These are phyloP conservation scores for Agonopterix heracliana DNA, from an alignment of 2,888 invertebrate species.

Conservation along the genomic window DNA sequence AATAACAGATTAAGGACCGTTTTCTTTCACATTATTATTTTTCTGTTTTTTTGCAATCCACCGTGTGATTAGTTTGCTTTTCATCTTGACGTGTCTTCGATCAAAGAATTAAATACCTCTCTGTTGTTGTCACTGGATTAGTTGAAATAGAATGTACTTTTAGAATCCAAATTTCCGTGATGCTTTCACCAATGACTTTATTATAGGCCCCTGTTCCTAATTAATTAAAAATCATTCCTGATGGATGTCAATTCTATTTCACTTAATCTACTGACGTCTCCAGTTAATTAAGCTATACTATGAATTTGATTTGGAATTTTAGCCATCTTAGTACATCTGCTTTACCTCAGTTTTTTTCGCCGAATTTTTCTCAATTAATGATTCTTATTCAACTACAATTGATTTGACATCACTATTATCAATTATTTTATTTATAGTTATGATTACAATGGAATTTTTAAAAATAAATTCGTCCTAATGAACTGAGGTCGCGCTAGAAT, in stretches of 20 bases:
- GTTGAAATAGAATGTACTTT: slow-evolving; percentile 47
- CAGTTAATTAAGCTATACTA: slow-evolving; percentile 19
- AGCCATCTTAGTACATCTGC: slow-evolving; percentile 32
- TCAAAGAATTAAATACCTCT: slow-evolving; percentile 37
- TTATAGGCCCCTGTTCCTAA: slow-evolving; percentile 68
- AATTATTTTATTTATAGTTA: neutral
- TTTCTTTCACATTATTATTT: slow-evolving; percentile 20
- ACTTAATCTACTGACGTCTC: slow-evolving; percentile 56
- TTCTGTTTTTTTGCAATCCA: slow-evolving; percentile 29
- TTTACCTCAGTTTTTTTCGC: slow-evolving; percentile 46
- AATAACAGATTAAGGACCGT: slow-evolving; percentile 21
- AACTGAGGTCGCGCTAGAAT: slow-evolving; percentile 49
- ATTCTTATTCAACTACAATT: slow-evolving; percentile 21
- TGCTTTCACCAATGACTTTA: slow-evolving; percentile 69
- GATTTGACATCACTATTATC: slow-evolving; percentile 4
- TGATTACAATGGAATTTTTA: neutral
- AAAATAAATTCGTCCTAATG: slow-evolving; percentile 30
- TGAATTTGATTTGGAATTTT: slow-evolving; percentile 7
- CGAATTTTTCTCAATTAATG: slow-evolving; percentile 23
- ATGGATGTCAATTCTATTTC: slow-evolving; percentile 39
- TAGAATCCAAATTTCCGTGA: slow-evolving; percentile 66
- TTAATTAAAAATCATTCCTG: slow-evolving; percentile 46
- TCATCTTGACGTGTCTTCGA: slow-evolving; percentile 65
- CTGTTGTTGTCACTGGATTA: slow-evolving; percentile 54
- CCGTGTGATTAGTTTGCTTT: slow-evolving; percentile 15